These are phyloP conservation scores for Panthera uncia DNA, from an alignment of 2,113 vertebrate genomes.

Conservation along the genomic window DNA sequence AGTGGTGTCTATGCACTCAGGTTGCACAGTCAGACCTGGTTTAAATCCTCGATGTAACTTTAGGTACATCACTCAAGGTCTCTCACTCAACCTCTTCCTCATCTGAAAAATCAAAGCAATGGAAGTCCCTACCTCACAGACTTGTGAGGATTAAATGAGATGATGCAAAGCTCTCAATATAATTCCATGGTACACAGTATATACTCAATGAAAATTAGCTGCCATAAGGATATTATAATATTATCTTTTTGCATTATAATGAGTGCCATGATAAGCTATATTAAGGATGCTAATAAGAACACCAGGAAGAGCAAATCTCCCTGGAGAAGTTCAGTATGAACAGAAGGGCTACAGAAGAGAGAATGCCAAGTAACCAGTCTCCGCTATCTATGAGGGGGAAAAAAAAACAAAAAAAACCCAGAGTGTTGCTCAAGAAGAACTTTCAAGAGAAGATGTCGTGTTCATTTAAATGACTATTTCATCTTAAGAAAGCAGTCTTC, in stretches of 20 bases:
- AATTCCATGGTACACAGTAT: neutral
- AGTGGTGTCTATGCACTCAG: neutral
- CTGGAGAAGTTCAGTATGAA: neutral
- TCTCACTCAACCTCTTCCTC: neutral
- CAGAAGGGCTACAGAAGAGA: neutral
- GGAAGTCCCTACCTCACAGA: neutral
- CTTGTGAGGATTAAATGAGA: neutral
- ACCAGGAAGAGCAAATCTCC: neutral
- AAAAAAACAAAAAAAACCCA: neutral
- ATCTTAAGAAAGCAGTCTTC: neutral
- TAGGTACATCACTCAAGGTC: neutral
- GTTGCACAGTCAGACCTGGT: neutral
- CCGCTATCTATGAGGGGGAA: neutral
- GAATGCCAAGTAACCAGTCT: neutral
- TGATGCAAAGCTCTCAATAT: neutral
- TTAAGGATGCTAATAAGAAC: neutral
- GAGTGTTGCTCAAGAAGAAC: conserved; percentile 22
- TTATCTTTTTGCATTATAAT: neutral
- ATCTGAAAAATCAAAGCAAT: neutral
- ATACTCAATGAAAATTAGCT: neutral
- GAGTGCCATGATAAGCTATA: neutral
- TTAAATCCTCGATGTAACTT: neutral
- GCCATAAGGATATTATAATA: neutral
- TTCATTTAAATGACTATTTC: neutral
- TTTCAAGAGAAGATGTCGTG: neutral